Evolutionary conservation across 2,888 invertebrate species (phyloP).

Genomic region (Drosophila buzzatii): DNA sequence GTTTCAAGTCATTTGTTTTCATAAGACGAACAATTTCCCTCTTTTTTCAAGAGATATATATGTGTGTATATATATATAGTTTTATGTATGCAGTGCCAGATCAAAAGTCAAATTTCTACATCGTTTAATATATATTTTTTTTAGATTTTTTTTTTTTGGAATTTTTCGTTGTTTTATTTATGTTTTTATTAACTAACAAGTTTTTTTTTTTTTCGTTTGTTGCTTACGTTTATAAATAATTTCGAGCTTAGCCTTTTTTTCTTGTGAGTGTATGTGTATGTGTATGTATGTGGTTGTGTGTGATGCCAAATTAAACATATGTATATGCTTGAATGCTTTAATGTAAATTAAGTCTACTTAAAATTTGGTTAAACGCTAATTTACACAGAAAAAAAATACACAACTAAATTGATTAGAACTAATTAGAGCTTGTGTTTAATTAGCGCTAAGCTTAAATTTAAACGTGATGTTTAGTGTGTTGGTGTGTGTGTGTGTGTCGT

Average conservation of each 20-base stretch:
- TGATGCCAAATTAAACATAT: constrained; percentile 57
- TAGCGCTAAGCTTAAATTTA: constrained; percentile 64
- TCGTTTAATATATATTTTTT: constrained; percentile 11
- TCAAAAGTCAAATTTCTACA: constrained; percentile 56
- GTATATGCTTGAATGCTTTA: constrained; percentile 38
- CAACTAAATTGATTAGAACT: constrained; percentile 67
- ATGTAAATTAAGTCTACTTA: constrained; percentile 69
- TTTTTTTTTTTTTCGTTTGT: constrained; percentile 55
- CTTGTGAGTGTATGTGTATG: constrained; percentile 44
- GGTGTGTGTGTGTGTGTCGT: constrained; percentile 25
- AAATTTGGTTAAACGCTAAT: constrained; percentile 78
- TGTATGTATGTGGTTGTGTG: constrained; percentile 36
- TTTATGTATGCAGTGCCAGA: constrained; percentile 47
- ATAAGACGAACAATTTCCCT: constrained; percentile 66
- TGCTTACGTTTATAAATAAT: constrained; percentile 70
- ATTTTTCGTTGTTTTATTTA: constrained; percentile 68
- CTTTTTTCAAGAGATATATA: constrained; percentile 47
- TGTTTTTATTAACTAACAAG: constrained; percentile 73
- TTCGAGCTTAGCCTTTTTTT: constrained; percentile 78
- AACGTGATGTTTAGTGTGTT: constrained; percentile 50
- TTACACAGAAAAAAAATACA: constrained; percentile 70
- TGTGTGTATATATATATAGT: constrained; percentile 17
- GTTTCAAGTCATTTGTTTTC: constrained; percentile 64
- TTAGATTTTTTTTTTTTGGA: constrained; percentile 40
- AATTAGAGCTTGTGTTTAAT: constrained; percentile 54